phyloP scores from a whole-genome alignment of 2,113 vertebrate genomes.

The Clarias batrachus region DNA sequence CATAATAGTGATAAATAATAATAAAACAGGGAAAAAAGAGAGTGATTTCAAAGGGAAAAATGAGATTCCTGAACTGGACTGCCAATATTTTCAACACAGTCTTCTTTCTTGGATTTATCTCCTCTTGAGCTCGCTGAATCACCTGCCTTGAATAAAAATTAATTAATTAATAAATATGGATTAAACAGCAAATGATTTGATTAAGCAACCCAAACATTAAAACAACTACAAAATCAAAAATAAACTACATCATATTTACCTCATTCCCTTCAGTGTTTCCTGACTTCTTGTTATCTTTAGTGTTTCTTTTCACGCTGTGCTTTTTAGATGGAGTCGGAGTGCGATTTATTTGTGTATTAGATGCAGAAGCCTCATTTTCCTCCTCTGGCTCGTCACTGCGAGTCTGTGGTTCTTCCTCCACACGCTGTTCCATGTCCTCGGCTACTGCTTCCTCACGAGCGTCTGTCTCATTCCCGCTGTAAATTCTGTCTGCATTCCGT shows the following conservation, averaged over 20 bases:
- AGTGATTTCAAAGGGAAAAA: background rate
- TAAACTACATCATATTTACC: conserved; percentile 21
- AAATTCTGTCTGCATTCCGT: background rate
- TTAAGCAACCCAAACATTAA: background rate
- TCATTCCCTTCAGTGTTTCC: background rate
- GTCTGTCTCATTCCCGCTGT: conserved; percentile 60
- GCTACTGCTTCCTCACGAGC: background rate
- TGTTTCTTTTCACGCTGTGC: background rate
- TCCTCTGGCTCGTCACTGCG: background rate
- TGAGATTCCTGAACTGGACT: conserved; percentile 59
- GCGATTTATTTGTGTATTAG: background rate
- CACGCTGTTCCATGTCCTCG: conserved; percentile 38
- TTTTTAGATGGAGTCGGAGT: background rate
- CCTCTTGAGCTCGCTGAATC: background rate
- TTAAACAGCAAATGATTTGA: background rate
- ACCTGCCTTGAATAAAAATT: conserved; percentile 48
- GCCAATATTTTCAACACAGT: conserved; percentile 50
- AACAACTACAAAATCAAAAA: background rate
- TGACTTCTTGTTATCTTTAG: background rate
- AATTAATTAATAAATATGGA: background rate
- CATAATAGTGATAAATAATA: background rate
- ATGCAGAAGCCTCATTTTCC: conserved; percentile 9
- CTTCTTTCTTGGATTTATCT: background rate
- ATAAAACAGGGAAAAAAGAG: background rate
- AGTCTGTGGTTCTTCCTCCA: conserved; percentile 3